Conservation (phyloP, 2,113 vertebrate genomes). For the Datnioides undecimradiatus region DNA sequence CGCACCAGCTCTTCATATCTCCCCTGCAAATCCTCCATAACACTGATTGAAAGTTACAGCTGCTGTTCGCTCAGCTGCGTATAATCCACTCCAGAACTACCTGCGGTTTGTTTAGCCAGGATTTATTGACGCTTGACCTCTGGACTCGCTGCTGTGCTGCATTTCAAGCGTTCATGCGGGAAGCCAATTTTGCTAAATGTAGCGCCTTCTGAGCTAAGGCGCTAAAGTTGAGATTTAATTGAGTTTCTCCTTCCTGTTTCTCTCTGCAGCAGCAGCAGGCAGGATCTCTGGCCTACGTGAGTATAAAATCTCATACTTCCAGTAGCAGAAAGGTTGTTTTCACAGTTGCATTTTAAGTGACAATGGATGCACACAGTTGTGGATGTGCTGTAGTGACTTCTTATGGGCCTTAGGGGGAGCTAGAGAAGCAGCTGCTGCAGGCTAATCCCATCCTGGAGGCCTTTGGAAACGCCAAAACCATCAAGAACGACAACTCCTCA, state of each 20-base stretch:
- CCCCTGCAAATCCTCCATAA: background rate
- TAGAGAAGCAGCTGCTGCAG: conserved; percentile 96
- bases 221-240: background rate
- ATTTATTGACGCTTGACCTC: conserved; percentile 7
- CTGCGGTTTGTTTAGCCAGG: background rate
- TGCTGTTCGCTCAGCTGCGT: background rate
- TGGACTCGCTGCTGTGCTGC: conserved; percentile 1
- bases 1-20: background rate
- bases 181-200: background rate
- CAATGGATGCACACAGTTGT: background rate
- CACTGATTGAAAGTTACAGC: background rate
- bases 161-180: background rate
- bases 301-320: conserved; percentile 56
- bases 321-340: background rate
- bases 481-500: conserved; percentile 99
- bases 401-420: conserved; percentile 87
- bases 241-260: background rate
- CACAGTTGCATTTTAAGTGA: too few relatives aligned
- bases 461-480: conserved; percentile 97
- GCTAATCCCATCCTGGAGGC: conserved; percentile 98
- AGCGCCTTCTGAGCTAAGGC: background rate
- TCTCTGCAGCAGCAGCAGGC: conserved; percentile 60
- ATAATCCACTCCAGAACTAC: background rate
- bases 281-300: conserved; percentile 86
- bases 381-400: background rate